Base-by-base conservation (phyloP, 2,888 invertebrate genomes). In the Prosopocoilus inquinatus region DNA sequence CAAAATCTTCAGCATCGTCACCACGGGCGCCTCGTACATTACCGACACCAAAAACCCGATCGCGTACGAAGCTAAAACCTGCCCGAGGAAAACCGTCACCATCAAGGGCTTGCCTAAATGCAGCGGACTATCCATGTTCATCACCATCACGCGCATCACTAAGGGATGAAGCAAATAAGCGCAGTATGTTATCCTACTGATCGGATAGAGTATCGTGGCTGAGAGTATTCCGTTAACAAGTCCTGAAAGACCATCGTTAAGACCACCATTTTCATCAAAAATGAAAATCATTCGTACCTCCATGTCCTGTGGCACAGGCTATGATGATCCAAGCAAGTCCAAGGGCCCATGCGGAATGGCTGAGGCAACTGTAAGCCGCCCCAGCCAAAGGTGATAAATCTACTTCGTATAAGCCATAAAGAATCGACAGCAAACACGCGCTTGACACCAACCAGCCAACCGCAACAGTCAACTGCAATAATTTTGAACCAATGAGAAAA, bases 171-270 rank as follows among this genome's bases (percentile, higher is more conserved):
- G 84, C 59, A 93, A 80, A 75, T 92, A 93, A 0, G 91, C 89
- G 75, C 92, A 93, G 76, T 93, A 93, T 43, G 92, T 93, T 11
- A 92, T 89, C 63, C 92, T 81, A 50, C 91, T 92, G 78, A 92
- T 88, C 54, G 92, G 92, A 77, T 92, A 92, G 53, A 92, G 79
- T 57, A 88, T 82, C 7, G 90, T 87, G 28, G 90, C 84, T 1
- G 91, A 88, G 9, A 93, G 80, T 67, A 92, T 77, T 34, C 81
- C 81, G 48, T 88, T 87, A 39, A 91, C 83, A 75, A 86, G 83
- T 32, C 84, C 84, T 84, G 74, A 55, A 73, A 61, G n/a, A 15
- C 9, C 16, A 44, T 13, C 16, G 1, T 38, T 38, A 38, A 38
- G 7, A 7, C 12, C 13, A 35, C 2, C 15, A 11, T 34, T 13